Percentiles rank a stretch among this genome's conserved stretches.
These are phyloP conservation scores for Otus scops DNA, from an alignment of 2,797 vertebrate species.

Conservation along the genomic window DNA sequence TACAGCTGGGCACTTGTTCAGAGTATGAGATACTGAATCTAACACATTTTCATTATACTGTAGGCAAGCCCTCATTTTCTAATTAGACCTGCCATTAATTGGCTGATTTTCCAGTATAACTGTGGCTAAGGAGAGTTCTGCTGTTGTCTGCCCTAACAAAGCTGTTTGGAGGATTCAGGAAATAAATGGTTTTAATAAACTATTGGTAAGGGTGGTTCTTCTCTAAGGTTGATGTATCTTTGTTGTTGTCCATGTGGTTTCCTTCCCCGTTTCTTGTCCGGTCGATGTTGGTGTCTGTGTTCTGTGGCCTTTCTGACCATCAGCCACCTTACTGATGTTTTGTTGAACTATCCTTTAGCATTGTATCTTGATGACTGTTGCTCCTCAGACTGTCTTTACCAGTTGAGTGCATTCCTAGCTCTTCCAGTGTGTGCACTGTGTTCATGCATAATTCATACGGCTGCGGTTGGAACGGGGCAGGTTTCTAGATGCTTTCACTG, in stretches of 20 bases:
- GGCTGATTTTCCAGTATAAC: neutral
- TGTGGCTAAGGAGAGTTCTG: neutral
- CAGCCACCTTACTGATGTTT: neutral
- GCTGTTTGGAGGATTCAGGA: neutral
- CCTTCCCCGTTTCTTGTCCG: neutral
- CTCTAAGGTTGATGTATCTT: neutral
- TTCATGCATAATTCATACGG: neutral
- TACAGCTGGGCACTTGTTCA: neutral
- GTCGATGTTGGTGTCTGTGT: fast-evolving
- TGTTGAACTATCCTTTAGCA: neutral
- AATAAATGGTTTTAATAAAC: neutral
- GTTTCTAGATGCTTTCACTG: neutral
- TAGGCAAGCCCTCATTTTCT: neutral
- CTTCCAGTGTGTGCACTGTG: neutral
- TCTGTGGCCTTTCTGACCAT: neutral
- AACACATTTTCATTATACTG: neutral
- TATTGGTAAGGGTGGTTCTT: neutral
- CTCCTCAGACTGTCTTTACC: neutral
- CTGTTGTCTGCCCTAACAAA: neutral
- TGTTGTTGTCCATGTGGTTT: neutral
- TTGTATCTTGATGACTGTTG: neutral
- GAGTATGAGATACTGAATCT: neutral
- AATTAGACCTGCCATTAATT: neutral
- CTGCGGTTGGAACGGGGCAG: neutral
- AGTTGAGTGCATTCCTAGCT: neutral